These are phyloP conservation scores for Heliornis fulica DNA, from an alignment of 2,113 vertebrate genomes.

Conservation along the genomic window DNA sequence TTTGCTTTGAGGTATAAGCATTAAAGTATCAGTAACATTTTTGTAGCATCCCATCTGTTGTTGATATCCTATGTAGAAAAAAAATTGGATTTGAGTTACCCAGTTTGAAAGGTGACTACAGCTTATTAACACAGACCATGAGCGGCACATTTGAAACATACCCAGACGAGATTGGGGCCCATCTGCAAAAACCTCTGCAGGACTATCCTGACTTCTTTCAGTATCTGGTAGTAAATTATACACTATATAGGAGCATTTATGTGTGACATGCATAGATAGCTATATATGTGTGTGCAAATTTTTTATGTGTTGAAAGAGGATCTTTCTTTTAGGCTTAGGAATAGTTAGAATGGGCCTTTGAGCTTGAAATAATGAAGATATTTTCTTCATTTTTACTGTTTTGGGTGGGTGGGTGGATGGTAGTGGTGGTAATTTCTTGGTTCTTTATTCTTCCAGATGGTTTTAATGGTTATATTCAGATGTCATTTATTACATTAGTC, in stretches of 20 bases:
- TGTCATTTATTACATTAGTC: neutral
- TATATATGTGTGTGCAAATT: neutral
- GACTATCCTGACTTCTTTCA: neutral
- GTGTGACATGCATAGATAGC: accelerated
- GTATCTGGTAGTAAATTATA: neutral
- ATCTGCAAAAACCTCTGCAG: neutral
- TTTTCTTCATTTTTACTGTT: neutral
- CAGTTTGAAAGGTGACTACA: neutral
- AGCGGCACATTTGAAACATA: neutral
- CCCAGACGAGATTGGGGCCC: neutral
- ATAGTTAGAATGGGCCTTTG: neutral
- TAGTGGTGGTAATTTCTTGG: too few relatives aligned
- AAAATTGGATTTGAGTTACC: neutral
- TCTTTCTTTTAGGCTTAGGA: neutral
- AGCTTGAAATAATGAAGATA: neutral
- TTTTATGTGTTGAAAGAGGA: neutral
- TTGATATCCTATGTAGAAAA: neutral
- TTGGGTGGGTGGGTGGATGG: neutral
- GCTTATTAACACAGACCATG: neutral
- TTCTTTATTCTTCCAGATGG: neutral
- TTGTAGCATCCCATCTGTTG: neutral
- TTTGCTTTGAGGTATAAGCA: neutral
- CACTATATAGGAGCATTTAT: neutral
- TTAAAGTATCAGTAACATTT: neutral
- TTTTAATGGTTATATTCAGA: neutral